Evolutionary conservation across 2,113 vertebrate species (phyloP), one percentile per base, ranked within the genome.

Genomic region (Hirundichthys speculiger): DNA sequence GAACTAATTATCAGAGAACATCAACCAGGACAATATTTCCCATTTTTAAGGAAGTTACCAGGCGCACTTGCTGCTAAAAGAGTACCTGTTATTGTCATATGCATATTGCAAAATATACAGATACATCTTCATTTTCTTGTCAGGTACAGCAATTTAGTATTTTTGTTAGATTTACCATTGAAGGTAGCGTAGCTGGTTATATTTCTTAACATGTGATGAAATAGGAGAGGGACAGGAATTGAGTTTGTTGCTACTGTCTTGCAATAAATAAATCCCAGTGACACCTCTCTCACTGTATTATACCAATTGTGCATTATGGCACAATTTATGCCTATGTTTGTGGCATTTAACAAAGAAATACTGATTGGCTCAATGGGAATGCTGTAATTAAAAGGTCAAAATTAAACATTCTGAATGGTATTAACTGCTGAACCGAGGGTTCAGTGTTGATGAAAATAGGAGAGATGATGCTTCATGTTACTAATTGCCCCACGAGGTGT

Each of bases 361-460:
- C 73, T 86, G 81, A 82, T 82, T 88, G 73, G 61, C 77, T 77
- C 67, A 30, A 68, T 75, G 68, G 83, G 80, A 77, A 67, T 27
- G n/a, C 65, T 58, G 47, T 54, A 75, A 84, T 82, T 82, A 86
- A 86, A 84, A 86, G 79, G 79, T 86, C 73, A 82, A 67, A 73
- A 71, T 80, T 58, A 59, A 38, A 63, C 20, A 67, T 67, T 64
- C 51, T 61, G 54, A 76, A 73, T 72, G 65, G 50, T 60, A 64
- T 62, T 57, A 63, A 80, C 76, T 73, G 75, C 68, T 80, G 22
- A 78, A 38, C 72, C 53, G 59, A 40, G 11, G 69, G 75, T 59
- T 75, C 55, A 20, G 40, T 55, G 77, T 73, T 86, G 78, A 88
- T 83, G 83, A 82, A 83, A 77, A 85, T 77, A 82, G 64, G 50